Evolutionary conservation across 2,888 invertebrate genomes (phyloP).

Genomic region (Metopia argyrocephala): DNA sequence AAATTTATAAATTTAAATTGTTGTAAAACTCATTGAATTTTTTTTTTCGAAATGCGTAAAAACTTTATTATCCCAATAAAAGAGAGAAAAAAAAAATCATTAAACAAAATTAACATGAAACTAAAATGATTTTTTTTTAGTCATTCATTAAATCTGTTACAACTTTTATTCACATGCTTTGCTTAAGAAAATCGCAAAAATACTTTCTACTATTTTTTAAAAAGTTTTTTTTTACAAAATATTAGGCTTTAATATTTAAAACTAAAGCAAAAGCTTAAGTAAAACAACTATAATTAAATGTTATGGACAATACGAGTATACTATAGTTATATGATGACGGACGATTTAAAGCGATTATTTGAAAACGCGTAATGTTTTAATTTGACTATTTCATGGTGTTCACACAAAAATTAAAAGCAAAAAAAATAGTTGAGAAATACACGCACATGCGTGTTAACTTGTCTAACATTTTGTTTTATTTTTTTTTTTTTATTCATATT

Average conservation of each 20-base stretch:
- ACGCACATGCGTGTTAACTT: conserved; percentile 57
- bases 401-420: background rate
- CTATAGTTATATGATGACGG: background rate
- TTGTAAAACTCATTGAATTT: no score
- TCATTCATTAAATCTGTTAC: no score
- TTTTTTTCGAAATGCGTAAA: no score
- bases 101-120: no score
- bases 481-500: conserved; percentile 8
- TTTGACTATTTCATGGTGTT: conserved; percentile 22
- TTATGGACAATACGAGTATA: conserved; percentile 11
- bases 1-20: no score
- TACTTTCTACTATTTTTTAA: background rate
- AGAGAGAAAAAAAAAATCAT: no score
- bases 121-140: no score
- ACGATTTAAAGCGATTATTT: background rate
- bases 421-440: background rate
- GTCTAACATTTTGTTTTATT: conserved; percentile 32
- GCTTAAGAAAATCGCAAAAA: no score
- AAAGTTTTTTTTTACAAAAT: conserved; percentile 1
- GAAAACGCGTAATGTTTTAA: conserved; percentile 27
- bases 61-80: no score
- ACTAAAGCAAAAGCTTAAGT: background rate
- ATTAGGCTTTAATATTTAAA: background rate
- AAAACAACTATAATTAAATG: background rate
- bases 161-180: no score